These are phyloP conservation scores for Lasioglossum zephyrum DNA, from an alignment of 2,888 invertebrate genomes.

Conservation along the genomic window DNA sequence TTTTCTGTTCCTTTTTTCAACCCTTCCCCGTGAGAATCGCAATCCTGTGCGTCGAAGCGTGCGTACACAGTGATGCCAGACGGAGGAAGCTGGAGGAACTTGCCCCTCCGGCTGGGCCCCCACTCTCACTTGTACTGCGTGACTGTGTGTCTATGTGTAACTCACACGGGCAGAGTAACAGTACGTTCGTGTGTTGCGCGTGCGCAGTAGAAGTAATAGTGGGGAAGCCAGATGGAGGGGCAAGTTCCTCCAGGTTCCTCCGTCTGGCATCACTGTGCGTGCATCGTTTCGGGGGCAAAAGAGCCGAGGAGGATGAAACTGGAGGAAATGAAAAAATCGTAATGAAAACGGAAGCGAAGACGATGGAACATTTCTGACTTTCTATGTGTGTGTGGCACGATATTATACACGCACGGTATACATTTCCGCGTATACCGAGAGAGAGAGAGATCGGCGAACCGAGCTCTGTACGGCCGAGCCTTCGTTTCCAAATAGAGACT, in stretches of 20 bases:
- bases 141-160: no score
- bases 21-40: background rate
- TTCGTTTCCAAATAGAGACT: conserved; percentile 41
- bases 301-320: background rate
- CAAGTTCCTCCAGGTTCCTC: no score
- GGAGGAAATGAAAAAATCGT: background rate
- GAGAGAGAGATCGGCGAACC: conserved; percentile 17
- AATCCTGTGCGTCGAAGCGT: background rate
- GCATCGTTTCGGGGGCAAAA: background rate
- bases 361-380: background rate
- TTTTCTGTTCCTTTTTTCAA: background rate
- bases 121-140: no score
- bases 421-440: background rate
- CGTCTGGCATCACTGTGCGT: no score
- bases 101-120: no score
- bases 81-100: no score
- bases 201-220: no score
- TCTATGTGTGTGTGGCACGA: background rate
- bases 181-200: no score
- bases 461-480: conserved; percentile 28
- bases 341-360: background rate
- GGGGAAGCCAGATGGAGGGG: no score
- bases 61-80: no score
- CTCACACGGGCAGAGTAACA: no score
- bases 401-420: background rate